phyloP scores from a whole-genome alignment of 2,888 invertebrate genomes.

The Tethea ocularis region DNA sequence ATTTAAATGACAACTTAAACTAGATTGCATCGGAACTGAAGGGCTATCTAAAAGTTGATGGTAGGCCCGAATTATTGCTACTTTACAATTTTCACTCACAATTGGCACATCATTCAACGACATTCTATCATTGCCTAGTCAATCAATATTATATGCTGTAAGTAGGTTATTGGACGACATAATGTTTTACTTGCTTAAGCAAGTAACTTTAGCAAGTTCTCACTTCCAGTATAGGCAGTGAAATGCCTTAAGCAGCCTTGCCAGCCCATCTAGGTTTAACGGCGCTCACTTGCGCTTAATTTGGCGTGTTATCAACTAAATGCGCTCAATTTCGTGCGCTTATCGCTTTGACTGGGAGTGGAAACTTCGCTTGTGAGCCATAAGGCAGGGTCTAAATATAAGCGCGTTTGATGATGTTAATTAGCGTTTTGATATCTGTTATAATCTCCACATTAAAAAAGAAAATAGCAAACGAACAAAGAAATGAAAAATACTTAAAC shows the following conservation, averaged over 20 bases:
- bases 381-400: conserved; percentile 23
- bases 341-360: conserved; percentile 33
- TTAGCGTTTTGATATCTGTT: too few relatives aligned
- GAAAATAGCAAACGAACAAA: too few relatives aligned
- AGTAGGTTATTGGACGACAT: neutral
- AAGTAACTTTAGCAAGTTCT: neutral
- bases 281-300: conserved; percentile 27
- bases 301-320: conserved; percentile 35
- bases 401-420: conserved; percentile 17
- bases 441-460: too few relatives aligned
- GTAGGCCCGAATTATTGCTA: too few relatives aligned
- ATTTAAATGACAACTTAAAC: too few relatives aligned
- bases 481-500: too few relatives aligned
- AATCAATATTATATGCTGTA: neutral
- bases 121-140: too few relatives aligned
- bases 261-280: conserved; percentile 1
- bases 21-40: too few relatives aligned
- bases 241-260: neutral
- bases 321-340: conserved; percentile 35
- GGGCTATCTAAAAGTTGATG: too few relatives aligned
- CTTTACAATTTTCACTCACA: too few relatives aligned
- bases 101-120: too few relatives aligned
- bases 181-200: neutral
- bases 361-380: conserved; percentile 39
- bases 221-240: neutral